Conservation (phyloP, 2,888 invertebrate species). For the Vanessa cardui region DNA sequence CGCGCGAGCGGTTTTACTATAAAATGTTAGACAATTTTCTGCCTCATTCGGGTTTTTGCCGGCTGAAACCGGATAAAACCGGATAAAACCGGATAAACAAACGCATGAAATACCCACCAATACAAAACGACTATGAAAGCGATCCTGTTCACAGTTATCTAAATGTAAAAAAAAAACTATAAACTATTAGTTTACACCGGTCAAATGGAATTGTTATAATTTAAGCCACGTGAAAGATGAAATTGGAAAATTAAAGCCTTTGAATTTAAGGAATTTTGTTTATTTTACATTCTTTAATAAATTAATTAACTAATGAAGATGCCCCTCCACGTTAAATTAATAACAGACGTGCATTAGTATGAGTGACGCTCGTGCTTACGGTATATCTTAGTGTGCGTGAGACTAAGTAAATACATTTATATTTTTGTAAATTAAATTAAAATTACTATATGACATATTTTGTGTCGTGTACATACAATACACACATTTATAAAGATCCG, state of each 20-base stretch:
- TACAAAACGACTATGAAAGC: slow-evolving; percentile 22
- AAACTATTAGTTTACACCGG: background rate
- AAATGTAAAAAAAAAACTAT: slow-evolving; percentile 24
- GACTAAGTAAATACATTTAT: no score
- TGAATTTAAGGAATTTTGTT: background rate
- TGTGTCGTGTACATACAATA: no score
- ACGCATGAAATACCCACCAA: slow-evolving; percentile 26
- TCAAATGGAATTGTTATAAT: background rate
- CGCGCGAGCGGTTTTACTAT: slow-evolving; percentile 40
- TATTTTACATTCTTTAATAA: no score
- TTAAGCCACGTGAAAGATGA: background rate
- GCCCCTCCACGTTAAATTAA: no score
- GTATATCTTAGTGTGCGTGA: no score
- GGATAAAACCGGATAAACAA: slow-evolving; percentile 30
- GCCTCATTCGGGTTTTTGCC: slow-evolving; percentile 36
- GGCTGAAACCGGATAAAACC: slow-evolving; percentile 37
- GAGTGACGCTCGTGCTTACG: no score
- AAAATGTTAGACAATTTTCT: slow-evolving; percentile 40
- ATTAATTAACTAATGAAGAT: no score
- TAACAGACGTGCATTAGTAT: no score
- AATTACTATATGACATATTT: no score
- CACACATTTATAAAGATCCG: no score
- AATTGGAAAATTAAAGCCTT: background rate
- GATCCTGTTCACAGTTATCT: slow-evolving; percentile 24
- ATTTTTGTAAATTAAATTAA: no score